Evolutionary conservation across 2,888 invertebrate species (phyloP).

Genomic region (Hirtodrosophila confusa): DNA sequence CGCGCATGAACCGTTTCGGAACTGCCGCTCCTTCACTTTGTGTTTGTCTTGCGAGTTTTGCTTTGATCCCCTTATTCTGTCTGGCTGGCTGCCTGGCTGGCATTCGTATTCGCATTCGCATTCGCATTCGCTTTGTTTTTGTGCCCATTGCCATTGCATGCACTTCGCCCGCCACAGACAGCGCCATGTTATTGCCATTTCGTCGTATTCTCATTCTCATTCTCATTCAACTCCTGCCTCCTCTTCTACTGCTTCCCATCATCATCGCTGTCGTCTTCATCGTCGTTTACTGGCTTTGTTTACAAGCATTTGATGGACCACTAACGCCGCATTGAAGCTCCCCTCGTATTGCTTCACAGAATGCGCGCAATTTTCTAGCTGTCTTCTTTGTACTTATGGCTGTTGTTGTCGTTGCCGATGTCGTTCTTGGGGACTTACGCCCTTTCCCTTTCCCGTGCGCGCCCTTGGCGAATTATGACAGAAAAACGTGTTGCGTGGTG

Average conservation of each 20-base stretch:
- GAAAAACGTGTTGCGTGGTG: constrained; percentile 60
- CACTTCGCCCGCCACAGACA: constrained; percentile 73
- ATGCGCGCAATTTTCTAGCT: constrained; percentile 66
- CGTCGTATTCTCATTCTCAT: constrained; percentile 22
- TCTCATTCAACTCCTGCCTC: constrained; percentile 6
- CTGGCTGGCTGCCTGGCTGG: constrained; percentile 51
- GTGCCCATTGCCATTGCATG: constrained; percentile 73
- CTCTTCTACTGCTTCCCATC: neutral
- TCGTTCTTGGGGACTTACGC: constrained; percentile 30
- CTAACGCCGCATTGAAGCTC: constrained; percentile 66
- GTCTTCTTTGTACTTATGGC: constrained; percentile 4
- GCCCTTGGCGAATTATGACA: constrained; percentile 61
- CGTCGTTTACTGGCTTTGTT: constrained; percentile 75
- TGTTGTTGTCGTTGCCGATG: constrained; percentile 7
- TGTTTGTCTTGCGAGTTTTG: constrained; percentile 69
- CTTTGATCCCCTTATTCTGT: constrained; percentile 77
- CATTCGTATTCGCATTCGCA: constrained; percentile 39
- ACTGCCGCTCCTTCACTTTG: constrained; percentile 39
- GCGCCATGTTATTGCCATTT: constrained; percentile 45
- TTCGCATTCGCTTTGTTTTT: constrained; percentile 64
- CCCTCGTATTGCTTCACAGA: constrained; percentile 41
- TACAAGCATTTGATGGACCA: constrained; percentile 79
- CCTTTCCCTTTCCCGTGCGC: constrained; percentile 7
- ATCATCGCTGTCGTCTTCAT: constrained; percentile 38
- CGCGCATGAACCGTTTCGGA: constrained; percentile 15